These are phyloP conservation scores for Standfussiana lucernea DNA, from an alignment of 2,888 invertebrate genomes.

Conservation along the genomic window DNA sequence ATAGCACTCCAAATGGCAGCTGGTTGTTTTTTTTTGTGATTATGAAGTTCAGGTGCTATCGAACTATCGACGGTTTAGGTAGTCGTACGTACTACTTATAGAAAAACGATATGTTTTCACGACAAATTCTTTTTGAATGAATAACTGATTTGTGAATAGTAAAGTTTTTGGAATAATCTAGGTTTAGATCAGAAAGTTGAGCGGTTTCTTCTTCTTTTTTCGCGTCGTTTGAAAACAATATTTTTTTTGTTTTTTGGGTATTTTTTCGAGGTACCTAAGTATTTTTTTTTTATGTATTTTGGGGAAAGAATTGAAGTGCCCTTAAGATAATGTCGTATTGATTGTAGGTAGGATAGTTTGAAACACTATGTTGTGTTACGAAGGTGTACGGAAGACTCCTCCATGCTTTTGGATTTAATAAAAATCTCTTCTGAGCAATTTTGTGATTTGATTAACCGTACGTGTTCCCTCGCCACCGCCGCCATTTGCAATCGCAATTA, in stretches of 20 bases:
- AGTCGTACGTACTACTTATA: neutral
- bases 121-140: neutral
- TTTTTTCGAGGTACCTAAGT: neutral
- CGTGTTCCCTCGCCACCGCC: slow-evolving; percentile 76
- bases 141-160: neutral
- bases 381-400: neutral
- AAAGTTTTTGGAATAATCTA: neutral
- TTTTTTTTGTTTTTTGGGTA: neutral
- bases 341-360: neutral
- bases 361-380: neutral
- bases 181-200: neutral
- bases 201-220: neutral
- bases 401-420: slow-evolving; percentile 60
- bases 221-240: neutral
- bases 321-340: neutral
- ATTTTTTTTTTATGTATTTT: neutral
- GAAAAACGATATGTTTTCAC: neutral
- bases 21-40: neutral
- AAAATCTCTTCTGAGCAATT: slow-evolving; percentile 75
- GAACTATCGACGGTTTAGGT: too few species aligned
- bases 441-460: slow-evolving; percentile 83
- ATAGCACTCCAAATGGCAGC: neutral
- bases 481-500: slow-evolving; percentile 89
- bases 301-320: neutral
- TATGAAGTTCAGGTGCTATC: too few species aligned